These are phyloP conservation scores for Galerucella calmariensis DNA, from an alignment of 2,888 invertebrate species.

Conservation along the genomic window DNA sequence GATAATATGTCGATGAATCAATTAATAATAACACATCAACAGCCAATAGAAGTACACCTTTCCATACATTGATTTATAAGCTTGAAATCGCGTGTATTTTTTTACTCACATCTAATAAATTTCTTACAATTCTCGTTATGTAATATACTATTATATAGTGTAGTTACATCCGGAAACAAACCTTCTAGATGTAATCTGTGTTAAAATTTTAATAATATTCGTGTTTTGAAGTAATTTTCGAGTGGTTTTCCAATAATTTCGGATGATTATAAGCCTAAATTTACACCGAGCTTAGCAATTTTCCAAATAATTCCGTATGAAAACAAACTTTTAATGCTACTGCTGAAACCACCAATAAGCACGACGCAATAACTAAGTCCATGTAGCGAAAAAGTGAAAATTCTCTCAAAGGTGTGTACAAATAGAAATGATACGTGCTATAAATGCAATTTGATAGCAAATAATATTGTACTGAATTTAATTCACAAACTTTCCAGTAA, in stretches of 20 bases:
- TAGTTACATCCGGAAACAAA: background rate
- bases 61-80: too few species aligned
- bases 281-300: slow-evolving; percentile 7
- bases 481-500: background rate
- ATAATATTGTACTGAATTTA: background rate
- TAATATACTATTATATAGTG: too few species aligned
- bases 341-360: slow-evolving; percentile 41
- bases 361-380: slow-evolving; percentile 35
- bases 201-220: slow-evolving; percentile 50
- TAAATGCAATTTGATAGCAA: background rate
- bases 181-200: background rate
- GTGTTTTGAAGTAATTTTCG: slow-evolving; percentile 49
- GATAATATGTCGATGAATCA: too few species aligned
- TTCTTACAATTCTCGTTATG: too few species aligned
- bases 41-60: too few species aligned
- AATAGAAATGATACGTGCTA: background rate
- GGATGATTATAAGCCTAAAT: slow-evolving; percentile 35
- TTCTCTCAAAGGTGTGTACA: background rate
- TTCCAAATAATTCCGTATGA: slow-evolving; percentile 36
- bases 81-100: too few species aligned
- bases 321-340: slow-evolving; percentile 43
- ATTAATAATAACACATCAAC: too few species aligned
- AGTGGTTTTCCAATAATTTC: slow-evolving; percentile 49
- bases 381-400: slow-evolving; percentile 11
- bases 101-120: too few species aligned